Evolutionary conservation across 2,888 invertebrate genomes (phyloP), one percentile per base, ranked within the genome.

Genomic region (Archaeoteleia sp.): DNA sequence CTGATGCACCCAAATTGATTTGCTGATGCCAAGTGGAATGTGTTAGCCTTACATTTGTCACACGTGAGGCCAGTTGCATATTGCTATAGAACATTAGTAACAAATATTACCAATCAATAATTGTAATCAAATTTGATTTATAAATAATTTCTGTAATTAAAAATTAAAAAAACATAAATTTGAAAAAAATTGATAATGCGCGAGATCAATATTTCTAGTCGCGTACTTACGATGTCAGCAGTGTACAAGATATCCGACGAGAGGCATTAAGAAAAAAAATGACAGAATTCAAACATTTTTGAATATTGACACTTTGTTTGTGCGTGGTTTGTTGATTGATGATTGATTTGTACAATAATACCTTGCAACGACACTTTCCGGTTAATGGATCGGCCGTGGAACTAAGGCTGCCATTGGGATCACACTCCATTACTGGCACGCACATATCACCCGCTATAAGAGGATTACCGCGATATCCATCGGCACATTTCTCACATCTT

Each of bases 1-100:
- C 91, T 89, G 49, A 97, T 93, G 85, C 98, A 99, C 34, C 98
- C 98, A 73, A 93, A 91, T 73, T 91, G 90, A 78, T 94, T 93
- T 65, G 90, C 90, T 10, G 88, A 86, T 54, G 94, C 92, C 63
- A 98, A 87, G 82, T 92, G 91, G 91, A 96, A 98, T 1, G 95
- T 91, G 76, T 92, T 91, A 9, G 91, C 87, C 85, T 91, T 91
- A 87, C 98, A 98, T 83, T 92, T 90, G 83, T 95, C 92, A 86
- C 98, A 98, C 79, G 88, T 90, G 4, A 90, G 88, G 55, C 98
- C 98, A 77, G 90, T 90, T 1, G 92, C 93, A 78, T 91, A 90
- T 42, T 87, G 86, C 89, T 92, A n/a, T n/a, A n/a, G n/a, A n/a
- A n/a, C n/a, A n/a, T n/a, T n/a, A n/a, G n/a, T n/a, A n/a, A n/a